These are phyloP conservation scores for Cochlearius cochlearius DNA, from an alignment of 2,113 vertebrate genomes.

Conservation along the genomic window DNA sequence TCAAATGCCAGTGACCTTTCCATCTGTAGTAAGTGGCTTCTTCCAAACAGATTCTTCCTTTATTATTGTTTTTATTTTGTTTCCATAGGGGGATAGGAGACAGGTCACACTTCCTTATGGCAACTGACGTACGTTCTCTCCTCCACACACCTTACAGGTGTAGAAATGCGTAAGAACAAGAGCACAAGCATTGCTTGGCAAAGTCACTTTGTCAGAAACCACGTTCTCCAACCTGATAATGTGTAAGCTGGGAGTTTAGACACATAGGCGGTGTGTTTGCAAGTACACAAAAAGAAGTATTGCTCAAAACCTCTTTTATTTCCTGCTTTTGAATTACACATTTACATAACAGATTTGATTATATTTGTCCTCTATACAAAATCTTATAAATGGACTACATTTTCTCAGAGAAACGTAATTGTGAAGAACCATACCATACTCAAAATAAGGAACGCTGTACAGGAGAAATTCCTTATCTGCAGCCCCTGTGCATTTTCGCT, in stretches of 20 bases:
- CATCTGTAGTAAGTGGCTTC: neutral
- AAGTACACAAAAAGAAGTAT: neutral
- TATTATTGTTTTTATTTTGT: neutral
- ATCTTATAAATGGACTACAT: neutral
- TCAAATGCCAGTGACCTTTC: neutral
- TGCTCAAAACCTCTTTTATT: neutral
- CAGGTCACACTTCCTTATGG: neutral
- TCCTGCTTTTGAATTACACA: neutral
- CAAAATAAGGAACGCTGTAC: fast-evolving
- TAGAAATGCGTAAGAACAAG: neutral
- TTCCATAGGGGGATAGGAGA: neutral
- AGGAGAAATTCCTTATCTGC: neutral
- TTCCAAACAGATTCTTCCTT: neutral
- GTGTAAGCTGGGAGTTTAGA: neutral
- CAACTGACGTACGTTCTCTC: neutral
- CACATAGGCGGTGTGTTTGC: neutral
- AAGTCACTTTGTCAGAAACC: neutral
- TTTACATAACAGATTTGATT: neutral
- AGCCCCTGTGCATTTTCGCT: neutral
- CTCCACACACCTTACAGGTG: neutral
- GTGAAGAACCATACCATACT: neutral
- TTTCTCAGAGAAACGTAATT: neutral
- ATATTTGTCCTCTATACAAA: neutral
- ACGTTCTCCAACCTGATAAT: fast-evolving
- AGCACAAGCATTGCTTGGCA: neutral